Conservation (phyloP, 2,888 invertebrate species). For the Agrenia bidenticulata region DNA sequence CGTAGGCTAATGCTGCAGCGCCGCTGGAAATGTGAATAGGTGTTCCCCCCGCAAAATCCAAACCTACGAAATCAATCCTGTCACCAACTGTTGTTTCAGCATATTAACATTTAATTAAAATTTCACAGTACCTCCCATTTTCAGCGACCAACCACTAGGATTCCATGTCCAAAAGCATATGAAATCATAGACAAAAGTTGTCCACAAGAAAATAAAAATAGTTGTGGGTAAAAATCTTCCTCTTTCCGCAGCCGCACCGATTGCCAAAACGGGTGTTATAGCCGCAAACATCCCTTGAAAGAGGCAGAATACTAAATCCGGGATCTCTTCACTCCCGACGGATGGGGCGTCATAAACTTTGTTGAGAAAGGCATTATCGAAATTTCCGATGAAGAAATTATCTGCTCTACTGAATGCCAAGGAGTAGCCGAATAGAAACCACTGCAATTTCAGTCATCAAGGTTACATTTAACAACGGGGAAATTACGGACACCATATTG, state of each 20-base stretch:
- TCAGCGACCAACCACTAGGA: constrained; percentile 34
- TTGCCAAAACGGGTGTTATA: constrained; percentile 46
- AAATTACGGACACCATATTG: not conserved
- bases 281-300: constrained; percentile 48
- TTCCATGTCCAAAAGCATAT: constrained; percentile 49
- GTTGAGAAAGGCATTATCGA: constrained; percentile 33
- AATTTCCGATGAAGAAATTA: constrained; percentile 35
- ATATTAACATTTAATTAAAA: not conserved
- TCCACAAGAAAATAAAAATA: constrained; percentile 48
- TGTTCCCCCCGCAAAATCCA: constrained; percentile 48
- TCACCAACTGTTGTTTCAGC: not conserved
- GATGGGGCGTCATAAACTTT: constrained; percentile 29
- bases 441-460: constrained; percentile 22
- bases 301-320: constrained; percentile 45
- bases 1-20: constrained; percentile 38
- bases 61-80: constrained; percentile 18
- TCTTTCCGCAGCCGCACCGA: constrained; percentile 46
- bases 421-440: constrained; percentile 46
- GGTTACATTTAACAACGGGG: not conserved
- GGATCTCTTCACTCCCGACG: constrained; percentile 28
- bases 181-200: constrained; percentile 47
- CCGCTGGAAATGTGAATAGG: constrained; percentile 21
- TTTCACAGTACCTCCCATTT: constrained; percentile 31
- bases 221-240: constrained; percentile 41
- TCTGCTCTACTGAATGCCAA: constrained; percentile 40